These are phyloP conservation scores for Siniperca knerii DNA, from an alignment of 2,113 vertebrate species.

Conservation along the genomic window DNA sequence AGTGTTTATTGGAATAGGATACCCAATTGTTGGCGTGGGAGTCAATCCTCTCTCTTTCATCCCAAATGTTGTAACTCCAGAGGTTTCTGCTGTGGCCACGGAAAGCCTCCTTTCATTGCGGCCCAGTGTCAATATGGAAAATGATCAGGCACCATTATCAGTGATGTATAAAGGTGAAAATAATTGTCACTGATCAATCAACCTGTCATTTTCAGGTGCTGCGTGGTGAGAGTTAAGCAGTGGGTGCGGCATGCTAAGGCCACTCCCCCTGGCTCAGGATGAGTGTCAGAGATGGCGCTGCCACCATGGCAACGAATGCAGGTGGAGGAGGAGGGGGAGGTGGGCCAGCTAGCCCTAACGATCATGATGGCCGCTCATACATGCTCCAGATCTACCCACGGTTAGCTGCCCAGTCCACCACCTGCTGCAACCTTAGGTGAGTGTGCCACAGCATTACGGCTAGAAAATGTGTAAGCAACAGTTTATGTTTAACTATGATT, in stretches of 20 bases:
- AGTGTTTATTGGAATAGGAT: conserved; percentile 9
- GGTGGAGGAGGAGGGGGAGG: conserved; percentile 73
- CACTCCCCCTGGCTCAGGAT: conserved; percentile 89
- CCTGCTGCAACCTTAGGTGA: conserved; percentile 87
- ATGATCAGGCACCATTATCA: not conserved
- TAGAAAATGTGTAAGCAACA: not conserved
- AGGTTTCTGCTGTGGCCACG: not conserved
- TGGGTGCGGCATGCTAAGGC: conserved; percentile 92
- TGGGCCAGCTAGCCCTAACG: conserved; percentile 81
- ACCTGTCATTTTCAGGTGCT: conserved; percentile 81
- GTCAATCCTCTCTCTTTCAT: not conserved
- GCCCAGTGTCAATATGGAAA: not conserved
- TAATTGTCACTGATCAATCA: not conserved
- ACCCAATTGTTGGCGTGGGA: not conserved
- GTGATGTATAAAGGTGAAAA: not conserved
- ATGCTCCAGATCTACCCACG: conserved; percentile 94
- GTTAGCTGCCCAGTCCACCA: conserved; percentile 80
- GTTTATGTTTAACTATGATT: not conserved
- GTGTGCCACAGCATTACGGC: not conserved
- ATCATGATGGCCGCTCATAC: conserved; percentile 87
- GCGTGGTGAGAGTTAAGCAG: conserved; percentile 79
- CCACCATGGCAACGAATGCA: conserved; percentile 76
- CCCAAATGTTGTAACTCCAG: not conserved
- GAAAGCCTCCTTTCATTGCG: not conserved
- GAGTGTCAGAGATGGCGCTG: conserved; percentile 92